These are phyloP conservation scores for Carabus problematicus DNA, from an alignment of 2,888 invertebrate genomes.

Conservation along the genomic window DNA sequence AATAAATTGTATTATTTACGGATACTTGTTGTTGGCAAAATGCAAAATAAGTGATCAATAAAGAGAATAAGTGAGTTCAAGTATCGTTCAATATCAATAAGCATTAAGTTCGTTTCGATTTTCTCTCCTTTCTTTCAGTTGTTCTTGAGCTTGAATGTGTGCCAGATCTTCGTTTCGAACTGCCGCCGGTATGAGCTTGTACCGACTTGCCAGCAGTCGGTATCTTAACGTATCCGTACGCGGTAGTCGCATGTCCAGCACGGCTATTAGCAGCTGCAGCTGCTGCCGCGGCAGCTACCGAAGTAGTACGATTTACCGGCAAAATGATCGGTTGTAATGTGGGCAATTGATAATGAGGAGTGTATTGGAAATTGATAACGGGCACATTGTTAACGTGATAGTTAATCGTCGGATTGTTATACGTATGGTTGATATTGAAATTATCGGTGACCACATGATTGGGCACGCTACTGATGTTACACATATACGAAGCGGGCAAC, in stretches of 20 bases:
- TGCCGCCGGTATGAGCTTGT: slow-evolving; percentile 5
- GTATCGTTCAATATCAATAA: slow-evolving; percentile 7
- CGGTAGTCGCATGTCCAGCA: no score
- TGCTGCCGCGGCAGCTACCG: no score
- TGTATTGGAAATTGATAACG: slow-evolving; percentile 38
- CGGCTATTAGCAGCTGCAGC: no score
- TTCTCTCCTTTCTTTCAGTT: slow-evolving; percentile 32
- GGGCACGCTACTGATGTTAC: slow-evolving; percentile 46
- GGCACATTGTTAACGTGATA: slow-evolving; percentile 50
- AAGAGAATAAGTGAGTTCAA: slow-evolving; percentile 5
- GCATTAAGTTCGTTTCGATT: slow-evolving; percentile 30
- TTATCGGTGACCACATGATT: slow-evolving; percentile 50
- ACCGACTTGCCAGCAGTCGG: slow-evolving; percentile 36
- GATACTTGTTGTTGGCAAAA: slow-evolving; percentile 6
- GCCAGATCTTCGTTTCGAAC: no score
- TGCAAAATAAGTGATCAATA: slow-evolving; percentile 38
- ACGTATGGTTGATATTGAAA: slow-evolving; percentile 53
- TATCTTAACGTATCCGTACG: slow-evolving; percentile 18
- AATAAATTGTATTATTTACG: neutral
- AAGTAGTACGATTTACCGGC: slow-evolving; percentile 16
- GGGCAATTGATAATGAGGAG: slow-evolving; percentile 30
- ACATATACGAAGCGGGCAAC: slow-evolving; percentile 45
- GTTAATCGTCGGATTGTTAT: slow-evolving; percentile 54
- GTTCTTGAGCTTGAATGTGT: slow-evolving; percentile 17
- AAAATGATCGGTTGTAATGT: slow-evolving; percentile 30